phyloP scores from a whole-genome alignment of 2,113 vertebrate species.

The Corythornis vintsioides region DNA sequence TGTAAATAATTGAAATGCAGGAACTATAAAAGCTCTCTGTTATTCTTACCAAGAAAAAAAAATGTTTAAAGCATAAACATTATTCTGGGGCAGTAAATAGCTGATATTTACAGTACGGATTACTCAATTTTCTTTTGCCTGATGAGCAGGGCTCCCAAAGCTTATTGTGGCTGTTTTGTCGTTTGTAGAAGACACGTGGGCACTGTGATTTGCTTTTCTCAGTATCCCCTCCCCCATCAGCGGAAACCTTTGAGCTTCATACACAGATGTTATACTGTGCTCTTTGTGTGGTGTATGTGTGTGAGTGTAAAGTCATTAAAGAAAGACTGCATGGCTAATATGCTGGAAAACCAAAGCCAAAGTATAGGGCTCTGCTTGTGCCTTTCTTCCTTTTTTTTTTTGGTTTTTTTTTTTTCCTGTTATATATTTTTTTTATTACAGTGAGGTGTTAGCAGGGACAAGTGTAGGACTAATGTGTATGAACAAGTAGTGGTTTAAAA shows the following conservation, averaged over 20 bases:
- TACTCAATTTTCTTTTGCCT: slow-evolving; percentile 44
- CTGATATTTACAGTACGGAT: slow-evolving; percentile 27
- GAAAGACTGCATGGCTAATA: background rate
- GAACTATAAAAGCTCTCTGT: background rate
- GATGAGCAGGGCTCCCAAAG: slow-evolving; percentile 29
- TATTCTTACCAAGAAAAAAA: background rate
- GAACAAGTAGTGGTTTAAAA: slow-evolving; percentile 32
- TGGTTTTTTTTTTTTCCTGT: background rate
- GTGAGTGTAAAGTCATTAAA: background rate
- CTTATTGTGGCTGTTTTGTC: slow-evolving; percentile 53
- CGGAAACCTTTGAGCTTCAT: slow-evolving; percentile 56
- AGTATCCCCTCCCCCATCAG: slow-evolving; percentile 59
- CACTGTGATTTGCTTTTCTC: slow-evolving; percentile 71
- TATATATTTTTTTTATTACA: background rate
- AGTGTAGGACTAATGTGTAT: background rate
- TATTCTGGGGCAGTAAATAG: background rate
- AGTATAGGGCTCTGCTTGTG: background rate
- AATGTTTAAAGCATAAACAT: background rate
- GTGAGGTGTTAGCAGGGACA: background rate
- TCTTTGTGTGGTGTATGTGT: slow-evolving; percentile 47
- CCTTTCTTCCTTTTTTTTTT: background rate
- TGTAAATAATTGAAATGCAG: slow-evolving; percentile 28
- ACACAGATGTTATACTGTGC: slow-evolving; percentile 35
- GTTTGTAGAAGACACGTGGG: slow-evolving; percentile 53
- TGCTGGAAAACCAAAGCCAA: slow-evolving; percentile 2